Evolutionary conservation across 2,797 vertebrate genomes (phyloP), one percentile per base, ranked within the genome.

Genomic region (Arrhamphus sclerolepis): DNA sequence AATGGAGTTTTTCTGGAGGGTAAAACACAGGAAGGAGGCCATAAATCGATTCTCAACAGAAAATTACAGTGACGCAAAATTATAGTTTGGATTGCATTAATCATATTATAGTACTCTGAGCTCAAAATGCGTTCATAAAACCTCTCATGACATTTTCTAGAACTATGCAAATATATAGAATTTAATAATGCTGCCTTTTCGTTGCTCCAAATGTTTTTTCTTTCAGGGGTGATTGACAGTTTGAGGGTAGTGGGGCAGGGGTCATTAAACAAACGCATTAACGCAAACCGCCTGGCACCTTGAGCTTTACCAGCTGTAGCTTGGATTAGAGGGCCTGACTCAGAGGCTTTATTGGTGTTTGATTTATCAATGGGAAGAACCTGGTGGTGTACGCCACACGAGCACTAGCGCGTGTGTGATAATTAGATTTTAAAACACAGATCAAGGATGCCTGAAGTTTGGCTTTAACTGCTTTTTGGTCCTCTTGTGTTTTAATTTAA

Each of bases 231-330:
- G 86, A 86, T 41, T 87, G 88, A 86, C 87, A 85, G 86, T 77
- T 88, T 81, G 77, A 82, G 89, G 83, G 59, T 62, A 89, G 74
- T 87, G 75, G 84, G 80, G 24, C 85, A 84, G 60, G 77, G 84
- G 81, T 81, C 74, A 60, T 77, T 74, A 77, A 73, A 63, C 54
- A 16, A 66, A 13, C 9, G 66, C 55, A 67, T 65, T 78, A 75
- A 62, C 61, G 31, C 49, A 22, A 71, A 72, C 60, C 70, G 80
- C 28, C 64, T 77, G 62, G 73, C 72, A 73, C 66, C 62, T 48
- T 70, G 70, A 77, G 77, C 84, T 61, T 13, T 44, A 57, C 64
- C 78, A 79, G 83, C 75, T 84, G 82, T 14, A 66, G 65, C 47
- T 21, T 0, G 75, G 85, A 85, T 87, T 83, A 89, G 51, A 26